phyloP scores from a whole-genome alignment of 2,888 invertebrate genomes.

The Dolichopus griseipennis region DNA sequence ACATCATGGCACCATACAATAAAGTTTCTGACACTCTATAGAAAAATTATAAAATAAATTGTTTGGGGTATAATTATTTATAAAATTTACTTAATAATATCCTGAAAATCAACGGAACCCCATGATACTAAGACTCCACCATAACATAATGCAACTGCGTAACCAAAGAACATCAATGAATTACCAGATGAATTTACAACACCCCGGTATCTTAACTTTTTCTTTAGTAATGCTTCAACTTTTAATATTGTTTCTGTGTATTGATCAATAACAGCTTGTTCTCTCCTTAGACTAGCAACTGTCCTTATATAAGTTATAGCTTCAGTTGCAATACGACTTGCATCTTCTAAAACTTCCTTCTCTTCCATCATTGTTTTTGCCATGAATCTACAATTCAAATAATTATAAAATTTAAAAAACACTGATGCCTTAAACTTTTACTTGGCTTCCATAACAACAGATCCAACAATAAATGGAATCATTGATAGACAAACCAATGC shows the following conservation, averaged over 20 bases:
- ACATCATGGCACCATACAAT: conserved; percentile 66
- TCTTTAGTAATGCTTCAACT: conserved; percentile 45
- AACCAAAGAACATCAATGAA: conserved; percentile 61
- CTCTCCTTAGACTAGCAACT: conserved; percentile 53
- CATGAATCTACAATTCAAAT: conserved; percentile 41
- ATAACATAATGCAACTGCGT: conserved; percentile 61
- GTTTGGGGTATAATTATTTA: background rate
- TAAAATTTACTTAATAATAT: conserved; percentile 57
- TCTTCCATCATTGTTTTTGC: conserved; percentile 52
- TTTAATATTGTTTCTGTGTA: conserved; percentile 50
- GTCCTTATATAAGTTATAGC: conserved; percentile 64
- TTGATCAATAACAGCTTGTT: conserved; percentile 50
- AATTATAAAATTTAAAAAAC: background rate
- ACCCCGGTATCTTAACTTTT: conserved; percentile 54
- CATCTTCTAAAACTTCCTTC: conserved; percentile 53
- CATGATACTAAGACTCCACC: conserved; percentile 60
- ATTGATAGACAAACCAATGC: conserved; percentile 57
- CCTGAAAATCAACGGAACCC: conserved; percentile 52
- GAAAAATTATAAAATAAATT: background rate
- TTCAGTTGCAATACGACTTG: conserved; percentile 64
- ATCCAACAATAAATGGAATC: conserved; percentile 56
- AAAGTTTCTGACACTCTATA: conserved; percentile 62
- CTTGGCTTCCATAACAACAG: conserved; percentile 56
- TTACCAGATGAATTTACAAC: conserved; percentile 61
- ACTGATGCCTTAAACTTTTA: conserved; percentile 13